Base-by-base conservation (phyloP, 2,888 invertebrate species). In the Listrodromus nycthemerus region DNA sequence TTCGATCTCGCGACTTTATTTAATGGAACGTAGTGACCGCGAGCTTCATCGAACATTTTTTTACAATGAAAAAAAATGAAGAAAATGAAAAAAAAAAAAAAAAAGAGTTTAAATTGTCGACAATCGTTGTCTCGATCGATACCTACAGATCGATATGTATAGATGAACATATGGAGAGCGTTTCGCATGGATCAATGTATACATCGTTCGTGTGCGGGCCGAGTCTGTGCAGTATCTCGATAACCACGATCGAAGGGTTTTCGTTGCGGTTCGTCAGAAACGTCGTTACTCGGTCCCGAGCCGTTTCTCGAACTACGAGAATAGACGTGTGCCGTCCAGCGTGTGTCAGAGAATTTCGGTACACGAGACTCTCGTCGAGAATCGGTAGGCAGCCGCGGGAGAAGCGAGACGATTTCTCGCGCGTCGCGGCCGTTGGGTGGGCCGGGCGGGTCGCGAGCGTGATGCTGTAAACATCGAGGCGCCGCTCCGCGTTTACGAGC, bases 401-500 rank as follows among this genome's bases (percentile, higher is more conserved):
- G 67, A 79, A 70, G 77, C 71, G 21, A 37, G 71, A 48, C 74
- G 74, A 78, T 55, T 75, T 52, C 66, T 41, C 13, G 41, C 66
- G 82, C 77, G 79, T 80, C 87, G 83, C 73, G 86, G 87, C 84
- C 19, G 82, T 83, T 81, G 86, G 87, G 88, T 87, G 87, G 87
- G 85, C 88, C 79, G 90, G 84, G 76, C 80, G 80, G 81, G 84
- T 86, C 84, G 82, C 76, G 90, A 91, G 89, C 92, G 92, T 89
- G 69, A 75, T 81, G 78, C 48, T 93, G 93, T 94, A 94, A 94
- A 94, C 94, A 94, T 91, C 91, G 91, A 94, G 94, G 94, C 94
- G 94, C 94, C 94, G 94, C 93, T 93, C 92, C 93, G 93, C 94
- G 30, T 94, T 94, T 93, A 94, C 93, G 93, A 94, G 58, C 50